These are phyloP conservation scores for Eupithecia inturbata DNA, from an alignment of 2,888 invertebrate genomes.

Conservation along the genomic window DNA sequence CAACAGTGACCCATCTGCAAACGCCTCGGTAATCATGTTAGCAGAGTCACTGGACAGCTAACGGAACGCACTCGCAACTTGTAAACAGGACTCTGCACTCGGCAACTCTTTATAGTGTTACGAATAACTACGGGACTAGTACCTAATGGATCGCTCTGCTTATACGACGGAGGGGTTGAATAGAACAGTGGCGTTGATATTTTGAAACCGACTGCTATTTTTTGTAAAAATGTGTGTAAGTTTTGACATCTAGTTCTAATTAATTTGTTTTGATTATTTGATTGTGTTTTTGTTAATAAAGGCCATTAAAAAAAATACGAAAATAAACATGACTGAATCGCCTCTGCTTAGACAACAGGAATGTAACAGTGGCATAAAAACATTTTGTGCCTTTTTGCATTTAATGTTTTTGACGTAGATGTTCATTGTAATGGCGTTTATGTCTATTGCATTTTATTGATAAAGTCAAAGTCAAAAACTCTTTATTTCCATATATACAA, in stretches of 20 bases:
- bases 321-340: no score
- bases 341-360: constrained; percentile 63
- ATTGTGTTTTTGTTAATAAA: no score
- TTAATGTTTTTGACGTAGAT: not conserved
- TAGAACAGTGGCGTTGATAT: not conserved
- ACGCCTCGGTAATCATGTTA: constrained; percentile 65
- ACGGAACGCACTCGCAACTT: constrained; percentile 69
- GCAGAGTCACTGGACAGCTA: constrained; percentile 45
- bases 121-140: constrained; percentile 73
- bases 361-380: not conserved
- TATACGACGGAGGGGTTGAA: constrained; percentile 47
- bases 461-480: no score
- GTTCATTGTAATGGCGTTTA: no score
- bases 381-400: not conserved
- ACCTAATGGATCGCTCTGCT: constrained; percentile 81
- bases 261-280: no score
- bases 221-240: no score
- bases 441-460: no score
- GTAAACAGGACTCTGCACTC: constrained; percentile 63
- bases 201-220: no score
- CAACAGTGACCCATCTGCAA: constrained; percentile 24
- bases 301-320: no score
- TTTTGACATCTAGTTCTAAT: no score
- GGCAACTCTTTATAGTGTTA: constrained; percentile 80
- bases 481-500: no score